Conservation (phyloP, 2,113 vertebrate genomes). For the Puntigrus tetrazona region DNA sequence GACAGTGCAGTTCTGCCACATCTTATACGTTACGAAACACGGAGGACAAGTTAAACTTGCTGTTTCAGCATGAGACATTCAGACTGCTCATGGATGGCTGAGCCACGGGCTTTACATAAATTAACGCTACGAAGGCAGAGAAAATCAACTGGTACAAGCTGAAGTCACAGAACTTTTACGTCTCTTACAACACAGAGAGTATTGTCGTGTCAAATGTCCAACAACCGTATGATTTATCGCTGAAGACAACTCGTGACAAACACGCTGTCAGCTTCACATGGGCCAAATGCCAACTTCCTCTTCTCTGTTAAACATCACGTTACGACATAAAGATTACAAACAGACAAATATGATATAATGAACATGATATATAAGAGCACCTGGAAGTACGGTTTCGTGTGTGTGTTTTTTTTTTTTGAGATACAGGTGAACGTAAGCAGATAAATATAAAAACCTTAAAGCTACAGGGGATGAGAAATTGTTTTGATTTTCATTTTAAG, state of each 20-base stretch:
- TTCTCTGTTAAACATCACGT: not conserved
- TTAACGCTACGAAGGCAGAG: not conserved
- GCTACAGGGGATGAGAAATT: not conserved
- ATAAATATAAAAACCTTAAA: not conserved
- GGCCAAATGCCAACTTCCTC: constrained; percentile 4
- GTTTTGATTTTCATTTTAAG: not conserved
- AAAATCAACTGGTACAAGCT: constrained; percentile 28
- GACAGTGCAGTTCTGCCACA: not conserved
- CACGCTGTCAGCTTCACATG: not conserved
- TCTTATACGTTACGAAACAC: not conserved
- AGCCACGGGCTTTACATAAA: constrained; percentile 8
- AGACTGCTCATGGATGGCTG: not conserved
- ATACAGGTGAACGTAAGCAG: not conserved
- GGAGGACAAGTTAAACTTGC: not conserved
- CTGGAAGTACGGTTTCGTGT: not conserved
- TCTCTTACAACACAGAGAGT: not conserved
- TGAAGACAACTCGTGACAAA: constrained; percentile 5
- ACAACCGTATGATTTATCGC: not conserved
- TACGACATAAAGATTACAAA: constrained; percentile 10
- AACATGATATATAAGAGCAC: too few relatives aligned
- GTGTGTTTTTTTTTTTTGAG: not conserved
- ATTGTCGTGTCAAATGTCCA: not conserved
- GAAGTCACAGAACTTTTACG: not conserved
- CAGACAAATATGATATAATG: not conserved
- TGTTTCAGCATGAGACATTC: constrained; percentile 14